These are phyloP conservation scores for Sebastes wilsoni DNA, from an alignment of 2,797 vertebrate genomes.

Conservation along the genomic window DNA sequence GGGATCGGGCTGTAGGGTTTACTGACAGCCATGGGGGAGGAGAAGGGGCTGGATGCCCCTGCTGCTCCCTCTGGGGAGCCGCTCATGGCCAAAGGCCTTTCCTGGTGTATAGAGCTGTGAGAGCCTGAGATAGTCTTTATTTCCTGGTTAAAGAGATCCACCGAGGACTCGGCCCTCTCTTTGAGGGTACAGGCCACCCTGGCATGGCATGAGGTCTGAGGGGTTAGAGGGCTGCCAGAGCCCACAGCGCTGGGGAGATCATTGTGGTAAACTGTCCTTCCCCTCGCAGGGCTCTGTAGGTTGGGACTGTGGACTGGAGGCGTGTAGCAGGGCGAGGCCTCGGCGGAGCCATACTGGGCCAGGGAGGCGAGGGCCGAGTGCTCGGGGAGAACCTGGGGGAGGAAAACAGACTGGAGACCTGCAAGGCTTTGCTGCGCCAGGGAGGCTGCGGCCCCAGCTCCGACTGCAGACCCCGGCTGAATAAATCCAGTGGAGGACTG, in stretches of 20 bases:
- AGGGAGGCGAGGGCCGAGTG: slow-evolving; percentile 83
- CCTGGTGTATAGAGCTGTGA: slow-evolving; percentile 87
- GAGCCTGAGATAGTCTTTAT: slow-evolving; percentile 94
- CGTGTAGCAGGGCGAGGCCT: slow-evolving; percentile 84
- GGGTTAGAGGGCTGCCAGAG: slow-evolving; percentile 84
- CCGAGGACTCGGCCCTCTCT: slow-evolving; percentile 76
- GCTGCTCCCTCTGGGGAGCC: slow-evolving; percentile 80
- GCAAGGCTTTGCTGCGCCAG: slow-evolving; percentile 84
- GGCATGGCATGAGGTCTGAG: slow-evolving; percentile 84
- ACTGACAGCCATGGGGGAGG: slow-evolving; percentile 75
- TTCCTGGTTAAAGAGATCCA: slow-evolving; percentile 89
- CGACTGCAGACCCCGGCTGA: slow-evolving; percentile 56
- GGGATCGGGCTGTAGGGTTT: slow-evolving; percentile 86
- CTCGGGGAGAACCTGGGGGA: slow-evolving; percentile 85
- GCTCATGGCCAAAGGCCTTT: slow-evolving; percentile 81
- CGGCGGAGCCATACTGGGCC: slow-evolving; percentile 81
- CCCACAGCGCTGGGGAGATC: slow-evolving; percentile 76
- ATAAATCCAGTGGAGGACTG: slow-evolving; percentile 80
- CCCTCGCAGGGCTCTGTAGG: slow-evolving; percentile 84
- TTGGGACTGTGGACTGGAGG: slow-evolving; percentile 86
- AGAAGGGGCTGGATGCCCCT: slow-evolving; percentile 79
- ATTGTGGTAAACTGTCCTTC: slow-evolving; percentile 81
- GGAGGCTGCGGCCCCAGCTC: slow-evolving; percentile 65
- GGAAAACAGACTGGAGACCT: slow-evolving; percentile 82
- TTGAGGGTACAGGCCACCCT: slow-evolving; percentile 64